Evolutionary conservation across 1,140 invertebrate species (phyloP), one percentile per base, ranked within the genome.

Genomic region (Pseudomyrmex concolor): DNA sequence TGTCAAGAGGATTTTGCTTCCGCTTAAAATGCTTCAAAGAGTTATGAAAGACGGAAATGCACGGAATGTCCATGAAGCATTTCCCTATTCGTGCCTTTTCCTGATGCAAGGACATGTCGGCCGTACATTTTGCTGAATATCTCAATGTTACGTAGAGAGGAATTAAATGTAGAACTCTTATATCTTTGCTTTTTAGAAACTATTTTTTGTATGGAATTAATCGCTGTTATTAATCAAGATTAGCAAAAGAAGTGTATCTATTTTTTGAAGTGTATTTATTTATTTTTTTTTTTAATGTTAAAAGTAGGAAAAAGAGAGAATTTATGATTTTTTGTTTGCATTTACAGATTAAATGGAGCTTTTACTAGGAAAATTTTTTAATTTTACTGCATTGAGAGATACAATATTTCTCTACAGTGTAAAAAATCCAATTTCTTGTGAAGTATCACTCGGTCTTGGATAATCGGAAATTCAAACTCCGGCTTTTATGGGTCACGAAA

Each of bases 401-500:
- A 43, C 25, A 15, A 15, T 55, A 22, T 76, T 67, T 45, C 48
- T 59, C 50, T 54, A 7, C 51, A 51, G 1, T 17, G 8, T 3
- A 51, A 68, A 78, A 71, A 59, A 60, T 70, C 3, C 15, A 45
- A 68, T 78, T 77, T 57, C 2, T 70, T 1, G 15, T 34, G 15
- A 9, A 0, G n/a, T 10, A 59, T 70, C 76, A 19, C 43, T 80
- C 64, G 15, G 9, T 12, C 22, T 55, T 45, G 54, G 17, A 71
- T 55, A 71, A n/a, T 12, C 1, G 2, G 54, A 59, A 80, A 22
- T 80, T 57, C n/a, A 48, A 51, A 45, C 68, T 7, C 34, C 34
- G 17, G 54, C 15, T 48, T 68, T 71, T 80, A 51, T 71, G 19
- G 76, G 66, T 80, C 66, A 71, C 54, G 22, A 45, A 80, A 80